These are phyloP conservation scores for Nymphicus hollandicus DNA, from an alignment of 2,113 vertebrate species.

Conservation along the genomic window DNA sequence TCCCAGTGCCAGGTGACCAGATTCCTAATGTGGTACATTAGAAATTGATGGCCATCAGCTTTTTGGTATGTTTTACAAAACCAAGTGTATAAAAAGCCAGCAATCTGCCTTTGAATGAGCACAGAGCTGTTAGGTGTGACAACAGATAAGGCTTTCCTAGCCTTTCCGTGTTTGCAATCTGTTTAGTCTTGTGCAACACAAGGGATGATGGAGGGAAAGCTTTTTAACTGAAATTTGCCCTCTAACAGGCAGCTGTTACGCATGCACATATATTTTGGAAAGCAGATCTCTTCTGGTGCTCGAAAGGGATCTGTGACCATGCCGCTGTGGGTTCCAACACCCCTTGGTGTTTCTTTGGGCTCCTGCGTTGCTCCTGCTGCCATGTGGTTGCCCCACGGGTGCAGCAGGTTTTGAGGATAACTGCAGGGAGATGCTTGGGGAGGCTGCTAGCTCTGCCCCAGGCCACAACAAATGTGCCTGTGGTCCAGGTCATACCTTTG, in stretches of 20 bases:
- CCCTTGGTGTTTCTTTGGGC: background rate
- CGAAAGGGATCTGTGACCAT: background rate
- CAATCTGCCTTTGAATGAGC: background rate
- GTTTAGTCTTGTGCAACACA: background rate
- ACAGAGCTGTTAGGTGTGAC: background rate
- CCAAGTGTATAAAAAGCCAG: background rate
- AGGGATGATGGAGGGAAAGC: background rate
- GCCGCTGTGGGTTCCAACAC: background rate
- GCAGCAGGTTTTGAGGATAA: background rate
- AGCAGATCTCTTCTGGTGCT: background rate
- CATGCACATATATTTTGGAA: background rate
- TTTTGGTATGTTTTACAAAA: fast-evolving
- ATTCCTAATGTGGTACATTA: background rate
- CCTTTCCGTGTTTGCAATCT: background rate
- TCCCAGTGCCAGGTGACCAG: background rate
- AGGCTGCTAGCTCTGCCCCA: background rate
- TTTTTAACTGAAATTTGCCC: background rate
- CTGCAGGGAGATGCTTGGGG: background rate
- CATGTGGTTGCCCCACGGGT: background rate
- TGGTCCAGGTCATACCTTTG: fast-evolving
- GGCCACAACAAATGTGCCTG: background rate
- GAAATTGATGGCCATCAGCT: background rate
- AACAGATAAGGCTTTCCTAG: background rate
- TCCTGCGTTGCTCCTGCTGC: background rate
- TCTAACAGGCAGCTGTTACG: background rate